Conservation (phyloP, 1,140 invertebrate species). For the Calephelis virginiensis region DNA sequence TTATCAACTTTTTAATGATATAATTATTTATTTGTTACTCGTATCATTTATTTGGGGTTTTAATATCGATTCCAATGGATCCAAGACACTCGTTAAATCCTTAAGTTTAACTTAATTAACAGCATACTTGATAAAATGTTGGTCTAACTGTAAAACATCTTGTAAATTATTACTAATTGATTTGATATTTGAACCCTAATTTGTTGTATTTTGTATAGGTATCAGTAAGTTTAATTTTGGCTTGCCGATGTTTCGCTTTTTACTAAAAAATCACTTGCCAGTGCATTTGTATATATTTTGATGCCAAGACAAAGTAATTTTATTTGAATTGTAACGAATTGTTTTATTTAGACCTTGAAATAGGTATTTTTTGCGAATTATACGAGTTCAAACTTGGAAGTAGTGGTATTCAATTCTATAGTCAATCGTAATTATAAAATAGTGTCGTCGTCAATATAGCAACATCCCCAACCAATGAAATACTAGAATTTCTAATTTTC, state of each 20-base stretch:
- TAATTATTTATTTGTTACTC: conserved; percentile 14
- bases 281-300: conserved; percentile 12
- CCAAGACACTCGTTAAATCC: background rate
- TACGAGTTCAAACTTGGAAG: too few relatives aligned
- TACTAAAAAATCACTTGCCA: conserved; percentile 34
- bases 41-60: conserved; percentile 7
- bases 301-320: background rate
- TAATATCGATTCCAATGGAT: background rate
- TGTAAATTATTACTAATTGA: too few relatives aligned
- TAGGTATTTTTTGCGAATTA: too few relatives aligned
- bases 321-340: background rate
- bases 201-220: conserved; percentile 11
- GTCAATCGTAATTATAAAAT: too few relatives aligned
- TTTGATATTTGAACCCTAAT: conserved; percentile 1
- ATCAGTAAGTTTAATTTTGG: conserved; percentile 24
- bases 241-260: conserved; percentile 33
- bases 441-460: too few relatives aligned
- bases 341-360: too few relatives aligned
- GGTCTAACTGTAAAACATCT: too few relatives aligned
- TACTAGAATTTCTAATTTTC: too few relatives aligned
- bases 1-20: conserved; percentile 7
- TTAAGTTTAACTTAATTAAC: too few relatives aligned
- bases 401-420: too few relatives aligned
- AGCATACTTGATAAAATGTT: too few relatives aligned
- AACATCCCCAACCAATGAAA: too few relatives aligned